phyloP scores from a whole-genome alignment of 2,888 invertebrate genomes.

The Calameuta filiformis region DNA sequence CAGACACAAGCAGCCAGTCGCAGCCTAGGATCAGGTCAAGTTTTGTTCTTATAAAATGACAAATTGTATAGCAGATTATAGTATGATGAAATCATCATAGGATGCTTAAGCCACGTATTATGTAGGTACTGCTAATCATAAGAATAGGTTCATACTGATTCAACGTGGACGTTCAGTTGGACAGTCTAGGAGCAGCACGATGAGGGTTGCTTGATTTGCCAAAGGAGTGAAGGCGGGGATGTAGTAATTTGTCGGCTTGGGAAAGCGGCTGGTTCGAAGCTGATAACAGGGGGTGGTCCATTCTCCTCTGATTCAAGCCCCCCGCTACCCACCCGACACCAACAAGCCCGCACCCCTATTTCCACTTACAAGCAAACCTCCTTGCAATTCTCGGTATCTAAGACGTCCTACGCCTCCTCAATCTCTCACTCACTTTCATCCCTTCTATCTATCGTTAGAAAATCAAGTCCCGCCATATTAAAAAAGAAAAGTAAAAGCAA shows the following conservation, averaged over 20 bases:
- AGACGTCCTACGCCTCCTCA: conserved; percentile 39
- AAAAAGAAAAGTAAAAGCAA: not conserved
- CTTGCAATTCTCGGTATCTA: conserved; percentile 41
- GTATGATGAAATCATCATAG: not conserved
- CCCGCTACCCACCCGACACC: conserved; percentile 34
- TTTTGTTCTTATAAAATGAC: not conserved
- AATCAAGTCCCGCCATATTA: not conserved
- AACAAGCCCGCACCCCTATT: conserved; percentile 35
- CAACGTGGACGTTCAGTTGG: not conserved
- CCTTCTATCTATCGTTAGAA: not conserved
- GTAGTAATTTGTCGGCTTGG: conserved; percentile 65
- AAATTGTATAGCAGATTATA: not conserved
- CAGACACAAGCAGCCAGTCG: not conserved
- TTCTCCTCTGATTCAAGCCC: conserved; percentile 57
- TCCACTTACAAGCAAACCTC: conserved; percentile 28
- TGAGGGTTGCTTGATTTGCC: conserved; percentile 41
- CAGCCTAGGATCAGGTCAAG: not conserved
- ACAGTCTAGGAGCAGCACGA: not conserved
- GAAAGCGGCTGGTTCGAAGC: conserved; percentile 59
- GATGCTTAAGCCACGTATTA: not conserved
- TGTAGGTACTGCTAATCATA: not conserved
- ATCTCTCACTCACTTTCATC: conserved; percentile 20
- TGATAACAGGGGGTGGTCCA: conserved; percentile 64
- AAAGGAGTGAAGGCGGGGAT: conserved; percentile 46
- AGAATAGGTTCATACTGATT: not conserved